Evolutionary conservation across 2,797 vertebrate species (phyloP), one percentile per base, ranked within the genome.

Genomic region (Masticophis lateralis): DNA sequence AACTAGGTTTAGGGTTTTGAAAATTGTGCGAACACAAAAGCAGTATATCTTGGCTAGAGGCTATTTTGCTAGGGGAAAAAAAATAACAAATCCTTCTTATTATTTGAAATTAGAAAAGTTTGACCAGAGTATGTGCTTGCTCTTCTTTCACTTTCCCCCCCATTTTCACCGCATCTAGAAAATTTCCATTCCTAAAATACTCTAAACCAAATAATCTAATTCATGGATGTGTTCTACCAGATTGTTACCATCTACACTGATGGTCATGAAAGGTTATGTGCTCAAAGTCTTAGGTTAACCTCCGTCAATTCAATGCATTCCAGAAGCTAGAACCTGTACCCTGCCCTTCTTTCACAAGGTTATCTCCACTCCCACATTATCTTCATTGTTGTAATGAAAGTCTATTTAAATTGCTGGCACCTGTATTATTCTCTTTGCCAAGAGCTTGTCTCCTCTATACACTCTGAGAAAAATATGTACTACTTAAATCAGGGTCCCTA

Each of bases 361-460:
- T 1, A 28, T 28, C 32, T 93, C 28, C 56, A 28, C 5, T 20
- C 56, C 87, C 4, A 11, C 9, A 55, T 60, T 89, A 7, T 25
- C 86, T 90, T 86, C 92, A 1, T 87, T 92, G 2, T 47, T 95
- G 63, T 92, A 90, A 14, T 89, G 88, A 11, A 89, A 20, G 0
- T 91, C 90, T 95, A 56, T 55, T 88, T 32, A 91, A 93, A 95
- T 94, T 95, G 37, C 32, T 57, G 28, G 74, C 88, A 94, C 87
- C 92, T 96, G 91, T 55, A 95, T 74, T 96, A 94, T 74, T 28
- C 1, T 91, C 74, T 87, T 94, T 90, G n/a, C 83, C 87, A 95
- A 83, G 88, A 95, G 91, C 43, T 0, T 0, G 53, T 74, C 25
- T 4, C 51, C 53, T 95, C 0, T 91, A 37, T 91, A 94, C 37